Base-by-base conservation (phyloP, 1,140 invertebrate species). In the Aphelinus certus region DNA sequence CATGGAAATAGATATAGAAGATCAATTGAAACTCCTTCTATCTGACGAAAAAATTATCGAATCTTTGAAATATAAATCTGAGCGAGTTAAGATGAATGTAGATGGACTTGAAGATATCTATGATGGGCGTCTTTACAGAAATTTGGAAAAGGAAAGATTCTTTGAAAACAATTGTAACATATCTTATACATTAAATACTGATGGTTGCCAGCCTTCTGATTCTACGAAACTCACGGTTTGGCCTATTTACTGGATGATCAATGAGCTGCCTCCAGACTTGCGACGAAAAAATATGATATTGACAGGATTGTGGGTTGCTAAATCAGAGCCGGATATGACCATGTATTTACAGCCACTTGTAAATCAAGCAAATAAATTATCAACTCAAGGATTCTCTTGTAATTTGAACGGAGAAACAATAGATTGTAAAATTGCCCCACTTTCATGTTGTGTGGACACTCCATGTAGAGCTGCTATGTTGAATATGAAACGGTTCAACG, bases 401-500 rank as follows among this genome's bases (percentile, higher is more conserved):
- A 3, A 9, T 10, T 10, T 48, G 0, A 56, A 57, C 42, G 55
- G 55, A 55, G 10, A 65, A 49, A 57, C 7, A 48, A 56, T 3
- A 7, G 56, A 3, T 1, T 64, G 62, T 62, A 64, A 64, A 51
- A 6, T 73, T 2, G 57, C 65, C 49, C 62, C 71, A 6, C 4
- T 73, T 42, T 10, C 7, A 43, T 64, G 63, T 70, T 79, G 72
- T 47, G 75, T 77, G 1, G 78, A 77, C 63, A 73, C 73, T 10
- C 65, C 56, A 9, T 55, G 61, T 2, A 42, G 78, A 26, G 61
- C 57, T 69, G 48, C 55, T 48, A 53, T 79, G 48, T 3, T 77
- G 3, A 77, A 77, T 56, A 79, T 79, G 73, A 79, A 73, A 51
- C 64, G 74, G 56, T 79, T 60, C 47, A 79, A 79, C 53, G 78